Percentiles rank a stretch among this genome's conserved stretches.
phyloP scores from a whole-genome alignment of 2,113 vertebrate genomes.

The Cochlearius cochlearius region DNA sequence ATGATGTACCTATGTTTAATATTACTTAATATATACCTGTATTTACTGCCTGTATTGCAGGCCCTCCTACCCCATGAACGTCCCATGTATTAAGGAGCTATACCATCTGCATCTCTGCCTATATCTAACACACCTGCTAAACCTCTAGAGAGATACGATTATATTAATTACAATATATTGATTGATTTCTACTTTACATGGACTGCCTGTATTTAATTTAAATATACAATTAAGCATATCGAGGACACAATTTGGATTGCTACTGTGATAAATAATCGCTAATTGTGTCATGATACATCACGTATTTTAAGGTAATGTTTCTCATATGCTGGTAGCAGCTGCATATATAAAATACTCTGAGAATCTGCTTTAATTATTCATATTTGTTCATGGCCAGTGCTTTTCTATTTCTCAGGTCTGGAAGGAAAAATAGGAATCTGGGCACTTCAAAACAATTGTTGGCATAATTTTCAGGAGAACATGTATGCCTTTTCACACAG shows the following conservation, averaged over 20 bases:
- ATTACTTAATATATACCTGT: neutral
- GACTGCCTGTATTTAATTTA: conserved; percentile 25
- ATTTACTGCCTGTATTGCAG: neutral
- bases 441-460: neutral
- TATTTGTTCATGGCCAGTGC: neutral
- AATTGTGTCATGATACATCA: neutral
- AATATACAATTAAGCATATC: conserved; percentile 28
- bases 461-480: neutral
- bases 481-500: neutral
- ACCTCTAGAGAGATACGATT: conserved; percentile 28
- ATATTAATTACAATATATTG: conserved; percentile 59
- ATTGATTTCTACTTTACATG: conserved; percentile 36
- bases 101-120: neutral
- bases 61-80: neutral
- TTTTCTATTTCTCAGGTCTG: neutral
- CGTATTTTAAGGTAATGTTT: neutral
- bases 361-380: conserved; percentile 28
- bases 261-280: conserved; percentile 24
- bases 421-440: neutral
- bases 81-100: neutral
- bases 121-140: neutral
- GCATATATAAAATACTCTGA: neutral
- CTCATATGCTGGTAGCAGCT: neutral
- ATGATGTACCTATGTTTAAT: neutral
- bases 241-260: conserved; percentile 9